Evolutionary conservation across 2,797 vertebrate species (phyloP).

Genomic region (Paedocypris micromegethes): DNA sequence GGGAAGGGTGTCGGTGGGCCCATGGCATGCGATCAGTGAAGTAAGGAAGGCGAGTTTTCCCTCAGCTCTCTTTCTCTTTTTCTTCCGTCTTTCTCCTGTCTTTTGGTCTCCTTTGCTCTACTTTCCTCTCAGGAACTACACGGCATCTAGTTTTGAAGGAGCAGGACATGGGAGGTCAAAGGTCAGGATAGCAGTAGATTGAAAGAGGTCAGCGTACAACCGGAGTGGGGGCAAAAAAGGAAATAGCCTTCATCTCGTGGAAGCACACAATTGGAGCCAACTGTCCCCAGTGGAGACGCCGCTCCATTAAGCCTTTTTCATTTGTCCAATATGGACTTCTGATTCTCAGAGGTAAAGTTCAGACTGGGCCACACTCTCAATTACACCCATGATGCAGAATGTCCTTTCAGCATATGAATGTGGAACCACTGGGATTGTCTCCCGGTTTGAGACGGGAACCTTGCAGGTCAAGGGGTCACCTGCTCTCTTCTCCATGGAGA

Average conservation of each 20-base stretch:
- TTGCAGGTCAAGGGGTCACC: slow-evolving; percentile 37
- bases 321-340: slow-evolving; percentile 54
- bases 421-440: slow-evolving; percentile 37
- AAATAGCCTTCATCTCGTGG: slow-evolving; percentile 62
- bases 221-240: slow-evolving; percentile 58
- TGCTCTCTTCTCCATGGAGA: slow-evolving; percentile 22
- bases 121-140: slow-evolving; percentile 5
- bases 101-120: slow-evolving; percentile 27
- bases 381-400: slow-evolving; percentile 29
- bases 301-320: slow-evolving; percentile 49
- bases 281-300: slow-evolving; percentile 52
- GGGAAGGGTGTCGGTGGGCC: slow-evolving; percentile 1
- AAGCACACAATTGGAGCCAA: slow-evolving; percentile 60
- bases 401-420: slow-evolving; percentile 43
- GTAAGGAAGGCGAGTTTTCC: slow-evolving; percentile 48
- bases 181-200: slow-evolving; percentile 56
- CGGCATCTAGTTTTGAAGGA: slow-evolving; percentile 50
- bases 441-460: slow-evolving; percentile 37
- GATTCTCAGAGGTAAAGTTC: slow-evolving; percentile 38
- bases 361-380: slow-evolving; percentile 28
- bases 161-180: slow-evolving; percentile 53
- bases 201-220: slow-evolving; percentile 53
- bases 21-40: slow-evolving; percentile 42
- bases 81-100: slow-evolving; percentile 21
- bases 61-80: slow-evolving; percentile 38